phyloP scores from a whole-genome alignment of 92 coral and sea anemone genomes.

The Virgularia gustaviana region DNA sequence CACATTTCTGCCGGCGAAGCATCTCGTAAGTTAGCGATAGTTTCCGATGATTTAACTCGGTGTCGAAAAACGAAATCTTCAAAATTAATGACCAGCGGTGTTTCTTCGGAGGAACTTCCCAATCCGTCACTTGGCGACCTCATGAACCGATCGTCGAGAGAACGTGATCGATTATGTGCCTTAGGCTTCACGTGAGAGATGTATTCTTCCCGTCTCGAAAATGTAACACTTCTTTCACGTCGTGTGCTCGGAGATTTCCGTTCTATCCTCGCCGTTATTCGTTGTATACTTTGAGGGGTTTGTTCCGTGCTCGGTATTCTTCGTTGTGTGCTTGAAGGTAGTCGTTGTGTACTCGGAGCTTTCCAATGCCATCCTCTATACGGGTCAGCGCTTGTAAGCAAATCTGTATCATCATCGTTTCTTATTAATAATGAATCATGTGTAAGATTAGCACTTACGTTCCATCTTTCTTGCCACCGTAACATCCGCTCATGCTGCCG shows the following conservation, averaged over 20 bases:
- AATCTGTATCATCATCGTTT: not conserved
- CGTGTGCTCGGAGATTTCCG: too few relatives aligned
- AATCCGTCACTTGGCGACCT: not conserved
- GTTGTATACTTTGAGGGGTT: not conserved
- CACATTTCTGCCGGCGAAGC: constrained; percentile 90
- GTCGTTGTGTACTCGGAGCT: not conserved
- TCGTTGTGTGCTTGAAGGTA: not conserved
- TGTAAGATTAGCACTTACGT: not conserved
- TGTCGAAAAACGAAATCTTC: constrained; percentile 91
- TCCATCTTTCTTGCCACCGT: not conserved
- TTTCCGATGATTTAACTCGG: constrained; percentile 77
- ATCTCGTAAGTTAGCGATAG: constrained; percentile 81
- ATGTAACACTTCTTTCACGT: too few relatives aligned
- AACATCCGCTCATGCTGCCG: not conserved
- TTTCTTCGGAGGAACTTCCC: not conserved
- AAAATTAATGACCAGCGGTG: constrained; percentile 54
- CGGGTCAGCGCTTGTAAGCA: constrained; percentile 12
- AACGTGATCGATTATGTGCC: not conserved
- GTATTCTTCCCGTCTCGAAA: too few relatives aligned
- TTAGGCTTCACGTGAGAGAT: not conserved
- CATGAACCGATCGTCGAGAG: constrained; percentile 7
- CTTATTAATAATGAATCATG: not conserved
- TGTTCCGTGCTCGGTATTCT: not conserved
- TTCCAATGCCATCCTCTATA: not conserved
- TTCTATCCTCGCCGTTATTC: too few relatives aligned